Percentiles rank a stretch among this genome's conserved stretches.
phyloP scores from a whole-genome alignment of 1,140 invertebrate species.

The Chelonus insularis region DNA sequence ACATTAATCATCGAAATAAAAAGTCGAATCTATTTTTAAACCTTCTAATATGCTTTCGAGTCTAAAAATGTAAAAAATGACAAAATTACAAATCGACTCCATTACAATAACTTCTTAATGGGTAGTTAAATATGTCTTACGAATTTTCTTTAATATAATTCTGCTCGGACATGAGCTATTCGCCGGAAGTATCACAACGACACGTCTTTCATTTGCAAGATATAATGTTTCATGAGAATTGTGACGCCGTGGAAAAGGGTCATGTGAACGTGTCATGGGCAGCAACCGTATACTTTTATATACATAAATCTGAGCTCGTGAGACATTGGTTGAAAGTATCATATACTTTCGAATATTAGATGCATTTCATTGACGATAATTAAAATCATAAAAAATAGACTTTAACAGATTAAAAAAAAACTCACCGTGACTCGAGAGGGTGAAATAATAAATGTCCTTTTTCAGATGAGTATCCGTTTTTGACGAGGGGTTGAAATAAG shows the following conservation, averaged over 20 bases:
- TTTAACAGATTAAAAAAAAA: too few relatives aligned
- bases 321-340: constrained; percentile 48
- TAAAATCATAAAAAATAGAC: background rate
- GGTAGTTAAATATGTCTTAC: background rate
- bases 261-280: constrained; percentile 57
- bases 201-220: constrained; percentile 52
- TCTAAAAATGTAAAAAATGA: background rate
- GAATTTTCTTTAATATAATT: constrained; percentile 36
- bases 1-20: too few relatives aligned
- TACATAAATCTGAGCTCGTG: constrained; percentile 48
- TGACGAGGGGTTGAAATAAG: too few relatives aligned
- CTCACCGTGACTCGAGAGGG: too few relatives aligned
- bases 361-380: background rate
- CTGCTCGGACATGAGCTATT: constrained; percentile 42
- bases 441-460: too few relatives aligned
- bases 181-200: constrained; percentile 58
- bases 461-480: too few relatives aligned
- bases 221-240: constrained; percentile 58
- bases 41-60: too few relatives aligned
- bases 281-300: constrained; percentile 48
- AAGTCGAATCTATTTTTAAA: too few relatives aligned
- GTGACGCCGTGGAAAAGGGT: constrained; percentile 57
- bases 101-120: too few relatives aligned
- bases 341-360: background rate
- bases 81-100: too few relatives aligned